Percentiles rank a stretch among this genome's conserved stretches.
These are phyloP conservation scores for Xestia sexstrigata DNA, from an alignment of 2,888 invertebrate genomes.

Conservation along the genomic window DNA sequence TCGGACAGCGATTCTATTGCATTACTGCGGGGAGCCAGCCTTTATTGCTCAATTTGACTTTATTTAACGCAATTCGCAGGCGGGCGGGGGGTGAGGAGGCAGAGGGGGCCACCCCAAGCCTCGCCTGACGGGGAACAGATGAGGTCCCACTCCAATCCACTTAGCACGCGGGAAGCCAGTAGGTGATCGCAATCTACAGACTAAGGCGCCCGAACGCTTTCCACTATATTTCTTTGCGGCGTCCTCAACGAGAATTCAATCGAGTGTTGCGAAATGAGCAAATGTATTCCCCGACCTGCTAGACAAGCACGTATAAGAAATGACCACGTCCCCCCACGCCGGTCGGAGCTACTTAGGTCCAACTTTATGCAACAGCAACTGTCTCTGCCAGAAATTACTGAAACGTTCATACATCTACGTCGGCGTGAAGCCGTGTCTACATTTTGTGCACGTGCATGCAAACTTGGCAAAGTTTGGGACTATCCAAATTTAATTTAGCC, in stretches of 20 bases:
- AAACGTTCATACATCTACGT: slow-evolving; percentile 66
- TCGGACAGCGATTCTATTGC: slow-evolving; percentile 84
- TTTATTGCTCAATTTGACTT: slow-evolving; percentile 91
- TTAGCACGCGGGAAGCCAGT: slow-evolving; percentile 85
- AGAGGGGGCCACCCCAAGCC: slow-evolving; percentile 72
- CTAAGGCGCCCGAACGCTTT: slow-evolving; percentile 76
- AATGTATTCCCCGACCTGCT: slow-evolving; percentile 49
- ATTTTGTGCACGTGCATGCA: slow-evolving; percentile 76
- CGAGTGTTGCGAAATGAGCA: slow-evolving; percentile 65
- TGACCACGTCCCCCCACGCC: slow-evolving; percentile 35
- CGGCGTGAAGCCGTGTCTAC: slow-evolving; percentile 59
- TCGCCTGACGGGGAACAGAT: slow-evolving; percentile 88
- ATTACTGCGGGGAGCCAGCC: slow-evolving; percentile 87
- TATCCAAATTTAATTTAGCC: slow-evolving; percentile 83
- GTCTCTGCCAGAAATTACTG: slow-evolving; percentile 70
- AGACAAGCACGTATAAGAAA: slow-evolving; percentile 39
- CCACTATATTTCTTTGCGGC: slow-evolving; percentile 74
- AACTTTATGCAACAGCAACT: slow-evolving; percentile 68
- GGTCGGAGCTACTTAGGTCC: slow-evolving; percentile 49
- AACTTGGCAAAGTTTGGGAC: slow-evolving; percentile 73
- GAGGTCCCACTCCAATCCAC: slow-evolving; percentile 90
- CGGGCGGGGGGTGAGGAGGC: slow-evolving; percentile 66
- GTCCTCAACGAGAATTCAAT: slow-evolving; percentile 68
- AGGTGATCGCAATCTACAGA: slow-evolving; percentile 84
- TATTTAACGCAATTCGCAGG: slow-evolving; percentile 87